Evolutionary conservation across 2,113 vertebrate genomes (phyloP), one percentile per base, ranked within the genome.

Genomic region (Sinosuthora webbiana): DNA sequence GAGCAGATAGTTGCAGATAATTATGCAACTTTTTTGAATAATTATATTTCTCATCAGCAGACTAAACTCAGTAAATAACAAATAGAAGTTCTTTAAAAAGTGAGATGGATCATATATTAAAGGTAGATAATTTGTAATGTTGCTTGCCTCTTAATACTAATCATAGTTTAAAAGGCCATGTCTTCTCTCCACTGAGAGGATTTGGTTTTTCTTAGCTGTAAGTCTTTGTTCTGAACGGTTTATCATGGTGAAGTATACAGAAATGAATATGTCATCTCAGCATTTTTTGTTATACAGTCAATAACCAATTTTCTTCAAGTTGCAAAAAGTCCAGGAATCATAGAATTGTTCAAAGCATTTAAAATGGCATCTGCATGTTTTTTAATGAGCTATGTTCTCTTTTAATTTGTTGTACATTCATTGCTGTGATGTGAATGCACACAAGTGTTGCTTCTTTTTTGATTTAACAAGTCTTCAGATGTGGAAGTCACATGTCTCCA

Each of bases 31-130:
- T 71, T 41, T 93, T 75, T 86, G 24, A 70, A 81, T 94, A 86
- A 92, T 91, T 94, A 74, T 81, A 60, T 75, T 91, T 86, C 57
- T 82, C 41, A 84, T 83, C 62, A 87, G 37, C 42, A 92, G 84
- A 94, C 87, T 80, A 91, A 95, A 88, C 24, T 52, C 21, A 2
- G 53, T 91, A 90, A 96, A 88, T 80, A 93, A 94, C 70, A 41
- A 93, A 93, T 22, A 75, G 2, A 7, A 68, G 37, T 55, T 82
- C 42, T 95, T 94, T 90, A 89, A 90, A 94, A 88, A 60, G 52
- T 84, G 25, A 60, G 44, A 87, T 80, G 41, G 37, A 79, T 77
- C 49, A 21, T 63, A 18, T 71, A 89, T 82, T 77, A 94, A 91
- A 89, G n/a, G 35, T 45, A 94, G 47, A 89, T 85, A 55, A 25